Evolutionary conservation across 1,140 invertebrate genomes (phyloP).

Genomic region (Amphibalanus amphitrite): DNA sequence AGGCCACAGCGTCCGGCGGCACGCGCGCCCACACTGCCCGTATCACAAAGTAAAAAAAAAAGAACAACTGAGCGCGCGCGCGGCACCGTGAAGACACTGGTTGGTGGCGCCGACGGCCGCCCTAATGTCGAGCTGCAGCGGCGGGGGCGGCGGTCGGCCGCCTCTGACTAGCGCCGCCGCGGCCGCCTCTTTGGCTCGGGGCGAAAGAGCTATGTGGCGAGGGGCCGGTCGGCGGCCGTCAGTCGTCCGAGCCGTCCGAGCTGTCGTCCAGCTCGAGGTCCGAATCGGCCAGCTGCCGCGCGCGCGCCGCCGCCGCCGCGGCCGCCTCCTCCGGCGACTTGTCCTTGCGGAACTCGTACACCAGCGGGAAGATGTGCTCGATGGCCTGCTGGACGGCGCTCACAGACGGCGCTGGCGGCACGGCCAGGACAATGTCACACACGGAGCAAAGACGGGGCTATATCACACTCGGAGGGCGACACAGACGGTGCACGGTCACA

Average conservation of each 20-base stretch:
- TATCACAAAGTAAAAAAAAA: slow-evolving; percentile 1
- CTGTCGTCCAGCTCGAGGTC: not conserved
- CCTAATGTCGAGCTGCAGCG: not conserved
- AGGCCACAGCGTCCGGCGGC: no score
- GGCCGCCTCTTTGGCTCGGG: not conserved
- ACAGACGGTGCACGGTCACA: no score
- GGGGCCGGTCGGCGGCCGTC: no score
- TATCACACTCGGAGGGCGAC: no score
- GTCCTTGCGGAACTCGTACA: slow-evolving; percentile 76
- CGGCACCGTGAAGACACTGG: not conserved
- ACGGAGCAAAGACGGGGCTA: no score
- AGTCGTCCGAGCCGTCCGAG: not conserved
- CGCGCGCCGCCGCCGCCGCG: no score
- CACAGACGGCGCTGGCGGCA: slow-evolving; percentile 59
- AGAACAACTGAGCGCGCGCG: not conserved
- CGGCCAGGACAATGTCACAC: no score
- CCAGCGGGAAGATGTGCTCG: slow-evolving; percentile 83
- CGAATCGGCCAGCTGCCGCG: not conserved
- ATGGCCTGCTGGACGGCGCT: slow-evolving; percentile 72
- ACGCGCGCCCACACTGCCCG: not conserved
- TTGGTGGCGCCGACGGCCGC: no score
- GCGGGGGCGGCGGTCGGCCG: no score
- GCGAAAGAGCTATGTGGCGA: not conserved
- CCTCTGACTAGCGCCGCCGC: not conserved
- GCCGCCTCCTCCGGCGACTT: slow-evolving; percentile 19